phyloP scores from a whole-genome alignment of 2,888 invertebrate species.

The Chymomyza fuscimana region DNA sequence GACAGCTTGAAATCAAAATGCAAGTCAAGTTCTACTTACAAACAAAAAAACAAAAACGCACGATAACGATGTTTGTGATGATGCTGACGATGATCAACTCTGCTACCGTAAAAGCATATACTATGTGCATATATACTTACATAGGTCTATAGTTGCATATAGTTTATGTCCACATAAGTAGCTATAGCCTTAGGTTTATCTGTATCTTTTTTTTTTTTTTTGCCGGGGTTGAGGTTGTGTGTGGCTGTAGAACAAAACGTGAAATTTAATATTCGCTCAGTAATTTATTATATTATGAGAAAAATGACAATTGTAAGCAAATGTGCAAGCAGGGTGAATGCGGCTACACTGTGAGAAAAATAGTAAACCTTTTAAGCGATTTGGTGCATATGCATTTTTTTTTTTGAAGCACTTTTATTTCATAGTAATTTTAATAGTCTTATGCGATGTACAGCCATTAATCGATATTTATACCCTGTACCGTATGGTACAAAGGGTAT shows the following conservation, averaged over 20 bases:
- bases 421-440: neutral
- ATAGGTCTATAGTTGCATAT: too few species aligned
- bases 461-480: too few species aligned
- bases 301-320: neutral
- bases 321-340: neutral
- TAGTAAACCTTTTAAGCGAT: neutral
- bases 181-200: too few species aligned
- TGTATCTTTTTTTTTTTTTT: too few species aligned
- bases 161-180: too few species aligned
- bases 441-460: too few species aligned
- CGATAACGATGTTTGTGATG: neutral
- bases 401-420: neutral
- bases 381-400: too few species aligned
- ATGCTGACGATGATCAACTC: neutral
- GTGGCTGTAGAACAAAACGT: neutral
- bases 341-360: neutral
- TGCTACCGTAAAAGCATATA: neutral
- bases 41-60: neutral
- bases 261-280: constrained; percentile 26
- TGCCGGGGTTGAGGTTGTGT: neutral
- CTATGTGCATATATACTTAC: too few species aligned
- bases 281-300: constrained; percentile 5
- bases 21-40: constrained; percentile 19
- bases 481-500: too few species aligned
- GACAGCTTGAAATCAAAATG: constrained; percentile 25